Base-by-base conservation (phyloP, 2,888 invertebrate species). In the Aspidapion aeneum region DNA sequence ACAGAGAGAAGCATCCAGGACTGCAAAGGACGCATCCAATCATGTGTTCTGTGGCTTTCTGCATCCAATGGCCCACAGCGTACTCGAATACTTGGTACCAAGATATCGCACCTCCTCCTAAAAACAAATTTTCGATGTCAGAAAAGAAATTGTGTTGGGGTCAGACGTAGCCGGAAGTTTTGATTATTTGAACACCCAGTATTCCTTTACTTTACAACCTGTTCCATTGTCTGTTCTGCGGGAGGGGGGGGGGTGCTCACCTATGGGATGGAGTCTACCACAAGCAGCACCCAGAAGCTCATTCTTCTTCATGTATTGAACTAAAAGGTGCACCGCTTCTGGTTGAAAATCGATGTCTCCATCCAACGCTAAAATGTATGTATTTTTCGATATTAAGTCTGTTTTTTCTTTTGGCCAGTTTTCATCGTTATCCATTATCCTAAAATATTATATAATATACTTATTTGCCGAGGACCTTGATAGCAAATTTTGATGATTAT, bases 41-140 rank as follows among this genome's bases (percentile, higher is more conserved):
- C 75, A 93, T 89, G 78, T 95, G 94, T 77, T 95, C 95, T 0
- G 94, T 93, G 7, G 94, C 90, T 79, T 95, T 95, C 79, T 94
- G 94, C 71, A 95, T 83, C 95, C 95, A 95, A 83, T 95, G 94
- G 2, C 94, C 94, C 67, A 95, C 89, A 0, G 94, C 94, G 75
- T 95, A 95, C 77, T 95, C 95, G 75, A 95, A 95, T 77, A 88
- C 88, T 79, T 80, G 80, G 61, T 80, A 80, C 80, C 80, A 80
- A n/a, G 76, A 77, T 75, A 80, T 76, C 1, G 75, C 77, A 9
- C 80, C 80, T 50, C 87, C 84, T 35, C 94, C 94, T 67, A 35
- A 18, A 61, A 52, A 7, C 12, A 7, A 35, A n/a, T n/a, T n/a
- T n/a, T n/a, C n/a, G n/a, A n/a, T n/a, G n/a, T n/a, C n/a, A n/a